phyloP scores from a whole-genome alignment of 2,888 invertebrate genomes.

The Agonopterix subpropinquella region DNA sequence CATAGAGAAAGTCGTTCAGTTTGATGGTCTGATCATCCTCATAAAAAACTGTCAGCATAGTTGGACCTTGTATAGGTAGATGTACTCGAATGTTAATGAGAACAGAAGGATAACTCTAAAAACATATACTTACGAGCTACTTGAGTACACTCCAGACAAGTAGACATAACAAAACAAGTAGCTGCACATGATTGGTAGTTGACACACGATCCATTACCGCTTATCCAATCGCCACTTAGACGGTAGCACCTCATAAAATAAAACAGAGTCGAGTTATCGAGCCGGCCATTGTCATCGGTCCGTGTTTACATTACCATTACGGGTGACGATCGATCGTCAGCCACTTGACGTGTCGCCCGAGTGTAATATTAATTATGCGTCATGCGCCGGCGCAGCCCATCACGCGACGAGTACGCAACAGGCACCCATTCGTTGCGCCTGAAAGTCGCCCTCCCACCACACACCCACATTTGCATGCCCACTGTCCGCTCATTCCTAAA shows the following conservation, averaged over 20 bases:
- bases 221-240: slow-evolving; percentile 53
- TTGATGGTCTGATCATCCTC: too few relatives aligned
- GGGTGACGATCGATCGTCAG: slow-evolving; percentile 66
- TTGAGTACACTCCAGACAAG: neutral
- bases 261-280: slow-evolving; percentile 49
- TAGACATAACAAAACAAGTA: slow-evolving; percentile 4
- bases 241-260: slow-evolving; percentile 48
- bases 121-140: neutral
- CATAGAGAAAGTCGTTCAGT: too few relatives aligned
- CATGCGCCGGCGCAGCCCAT: slow-evolving; percentile 50
- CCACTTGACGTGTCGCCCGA: slow-evolving; percentile 60
- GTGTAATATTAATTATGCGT: slow-evolving; percentile 69
- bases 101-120: neutral
- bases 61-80: too few relatives aligned
- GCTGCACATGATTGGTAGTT: slow-evolving; percentile 10
- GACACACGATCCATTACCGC: slow-evolving; percentile 24
- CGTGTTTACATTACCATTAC: slow-evolving; percentile 68
- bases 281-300: slow-evolving; percentile 54
- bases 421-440: slow-evolving; percentile 68
- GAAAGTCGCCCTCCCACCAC: slow-evolving; percentile 60
- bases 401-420: slow-evolving; percentile 50
- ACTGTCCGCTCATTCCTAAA: slow-evolving; percentile 49
- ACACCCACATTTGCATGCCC: slow-evolving; percentile 70
- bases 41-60: too few relatives aligned
- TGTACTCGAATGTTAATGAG: too few relatives aligned